Evolutionary conservation across 2,888 invertebrate species (phyloP).

Genomic region (Tupiocoris notatus): DNA sequence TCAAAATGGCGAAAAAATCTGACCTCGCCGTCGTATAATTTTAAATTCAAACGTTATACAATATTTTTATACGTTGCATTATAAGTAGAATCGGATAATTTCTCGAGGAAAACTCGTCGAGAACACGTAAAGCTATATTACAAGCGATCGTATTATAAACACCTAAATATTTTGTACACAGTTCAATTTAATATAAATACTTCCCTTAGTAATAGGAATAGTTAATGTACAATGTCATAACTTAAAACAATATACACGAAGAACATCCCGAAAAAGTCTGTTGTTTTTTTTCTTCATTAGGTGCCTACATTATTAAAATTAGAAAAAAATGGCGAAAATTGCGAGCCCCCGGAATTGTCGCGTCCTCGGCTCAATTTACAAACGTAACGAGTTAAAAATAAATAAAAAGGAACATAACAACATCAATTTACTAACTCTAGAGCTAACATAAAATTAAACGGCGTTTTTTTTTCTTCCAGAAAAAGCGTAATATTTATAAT

Average conservation of each 20-base stretch:
- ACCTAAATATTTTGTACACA: conserved; percentile 36
- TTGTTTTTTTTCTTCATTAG: neutral
- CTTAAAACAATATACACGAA: conserved; percentile 26
- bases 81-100: conserved; percentile 3
- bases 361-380: conserved; percentile 12
- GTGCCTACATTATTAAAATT: conserved; percentile 4
- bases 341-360: conserved; percentile 2
- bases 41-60: neutral
- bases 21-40: neutral
- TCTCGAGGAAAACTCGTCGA: conserved; percentile 20
- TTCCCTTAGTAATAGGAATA: conserved; percentile 28
- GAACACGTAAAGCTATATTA: conserved; percentile 35
- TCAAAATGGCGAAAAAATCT: neutral
- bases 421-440: conserved; percentile 18
- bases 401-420: conserved; percentile 39
- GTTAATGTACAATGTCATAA: conserved; percentile 34
- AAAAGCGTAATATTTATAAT: neutral
- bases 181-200: conserved; percentile 29
- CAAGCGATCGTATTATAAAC: conserved; percentile 36
- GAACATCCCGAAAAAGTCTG: neutral
- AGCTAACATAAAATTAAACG: neutral
- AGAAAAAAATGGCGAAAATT: conserved; percentile 29
- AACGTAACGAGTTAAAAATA: conserved; percentile 31
- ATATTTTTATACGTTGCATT: neutral
- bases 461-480: neutral